phyloP scores from a whole-genome alignment of 1,140 invertebrate species.

The Lanistes nyassanus region DNA sequence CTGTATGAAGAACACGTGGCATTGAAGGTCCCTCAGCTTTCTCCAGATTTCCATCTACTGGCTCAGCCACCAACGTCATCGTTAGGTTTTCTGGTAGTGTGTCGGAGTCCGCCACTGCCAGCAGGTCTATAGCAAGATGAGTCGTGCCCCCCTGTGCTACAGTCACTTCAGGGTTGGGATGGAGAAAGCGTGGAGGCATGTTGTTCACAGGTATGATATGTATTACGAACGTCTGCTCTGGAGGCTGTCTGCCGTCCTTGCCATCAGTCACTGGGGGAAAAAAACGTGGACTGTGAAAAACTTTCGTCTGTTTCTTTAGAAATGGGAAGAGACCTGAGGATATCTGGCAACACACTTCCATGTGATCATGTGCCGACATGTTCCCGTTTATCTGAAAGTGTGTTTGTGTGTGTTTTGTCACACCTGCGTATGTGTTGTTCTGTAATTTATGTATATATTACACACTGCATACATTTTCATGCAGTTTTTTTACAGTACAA shows the following conservation, averaged over 20 bases:
- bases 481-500: too few relatives aligned
- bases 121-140: slow-evolving; percentile 31
- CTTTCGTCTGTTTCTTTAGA: too few relatives aligned
- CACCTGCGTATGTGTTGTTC: background rate
- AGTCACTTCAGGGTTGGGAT: slow-evolving; percentile 37
- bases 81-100: slow-evolving; percentile 32
- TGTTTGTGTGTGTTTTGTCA: background rate
- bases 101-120: slow-evolving; percentile 45
- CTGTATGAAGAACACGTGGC: slow-evolving; percentile 15
- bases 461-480: too few relatives aligned
- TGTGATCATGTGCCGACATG: background rate
- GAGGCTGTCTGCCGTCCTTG: slow-evolving; percentile 29
- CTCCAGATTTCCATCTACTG: slow-evolving; percentile 38
- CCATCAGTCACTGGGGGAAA: slow-evolving; percentile 45
- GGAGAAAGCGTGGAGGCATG: slow-evolving; percentile 39
- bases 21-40: slow-evolving; percentile 26
- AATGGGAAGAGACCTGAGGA: background rate
- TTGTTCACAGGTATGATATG: slow-evolving; percentile 56
- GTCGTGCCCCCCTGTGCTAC: slow-evolving; percentile 41
- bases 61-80: slow-evolving; percentile 36
- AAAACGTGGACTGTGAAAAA: background rate
- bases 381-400: background rate
- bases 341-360: background rate
- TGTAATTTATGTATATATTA: background rate
- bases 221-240: slow-evolving; percentile 55